Percentiles rank a stretch among this genome's conserved stretches.
These are phyloP conservation scores for Dryobotodes eremita DNA, from an alignment of 2,888 invertebrate genomes.

Conservation along the genomic window DNA sequence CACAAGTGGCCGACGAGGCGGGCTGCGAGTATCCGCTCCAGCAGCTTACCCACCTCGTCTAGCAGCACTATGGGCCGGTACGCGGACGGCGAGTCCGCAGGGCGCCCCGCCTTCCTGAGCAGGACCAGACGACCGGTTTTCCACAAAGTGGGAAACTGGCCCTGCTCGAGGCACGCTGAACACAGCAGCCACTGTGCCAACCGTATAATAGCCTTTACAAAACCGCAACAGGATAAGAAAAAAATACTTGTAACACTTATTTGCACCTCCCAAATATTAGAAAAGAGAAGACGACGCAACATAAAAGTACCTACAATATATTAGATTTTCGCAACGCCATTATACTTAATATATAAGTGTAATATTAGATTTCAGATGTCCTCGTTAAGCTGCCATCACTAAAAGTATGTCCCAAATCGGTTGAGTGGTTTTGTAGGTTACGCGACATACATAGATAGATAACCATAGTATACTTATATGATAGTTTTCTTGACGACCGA, in stretches of 20 bases:
- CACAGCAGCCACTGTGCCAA: not conserved
- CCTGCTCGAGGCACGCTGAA: too few species aligned
- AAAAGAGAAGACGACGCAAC: not conserved
- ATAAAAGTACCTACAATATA: not conserved
- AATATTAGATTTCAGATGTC: conserved; percentile 58
- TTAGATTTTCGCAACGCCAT: conserved; percentile 11
- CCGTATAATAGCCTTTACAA: too few species aligned
- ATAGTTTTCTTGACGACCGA: conserved; percentile 8
- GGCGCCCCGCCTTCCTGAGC: too few species aligned
- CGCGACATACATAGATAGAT: conserved; percentile 1
- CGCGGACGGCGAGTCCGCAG: too few species aligned
- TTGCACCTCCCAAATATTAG: not conserved
- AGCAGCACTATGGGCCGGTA: too few species aligned
- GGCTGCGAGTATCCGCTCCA: too few species aligned
- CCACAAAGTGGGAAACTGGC: too few species aligned
- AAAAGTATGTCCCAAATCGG: conserved; percentile 51
- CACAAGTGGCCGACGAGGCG: too few species aligned
- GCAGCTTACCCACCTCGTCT: too few species aligned
- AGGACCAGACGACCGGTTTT: too few species aligned
- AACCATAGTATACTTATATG: not conserved
- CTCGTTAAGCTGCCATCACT: conserved; percentile 54
- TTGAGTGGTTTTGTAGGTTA: conserved; percentile 59
- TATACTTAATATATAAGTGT: conserved; percentile 24
- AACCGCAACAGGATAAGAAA: not conserved
- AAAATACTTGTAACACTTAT: not conserved